Evolutionary conservation across 2,113 vertebrate species (phyloP).

Genomic region (Gila orcuttii): DNA sequence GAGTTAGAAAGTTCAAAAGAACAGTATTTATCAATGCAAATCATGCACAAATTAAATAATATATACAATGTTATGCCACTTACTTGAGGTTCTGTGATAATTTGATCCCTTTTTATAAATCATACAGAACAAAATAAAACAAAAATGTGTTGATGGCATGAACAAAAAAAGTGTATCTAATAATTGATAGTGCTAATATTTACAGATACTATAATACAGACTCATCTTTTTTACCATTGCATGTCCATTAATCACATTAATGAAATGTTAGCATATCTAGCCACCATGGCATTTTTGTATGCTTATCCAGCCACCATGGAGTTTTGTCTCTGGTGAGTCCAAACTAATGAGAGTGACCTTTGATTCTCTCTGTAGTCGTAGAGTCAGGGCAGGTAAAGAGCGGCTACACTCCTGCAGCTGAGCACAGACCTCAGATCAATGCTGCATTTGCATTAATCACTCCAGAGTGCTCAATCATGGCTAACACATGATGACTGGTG

Average conservation of each 20-base stretch:
- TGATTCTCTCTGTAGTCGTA: constrained; percentile 32
- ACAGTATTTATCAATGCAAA: too few relatives aligned
- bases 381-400: constrained; percentile 7
- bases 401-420: constrained; percentile 33
- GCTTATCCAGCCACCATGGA: constrained; percentile 25
- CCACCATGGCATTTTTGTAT: neutral
- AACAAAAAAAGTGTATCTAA: neutral
- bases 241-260: constrained; percentile 7
- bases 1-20: too few relatives aligned
- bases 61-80: neutral
- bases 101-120: neutral
- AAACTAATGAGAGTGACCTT: constrained; percentile 59
- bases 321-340: constrained; percentile 22
- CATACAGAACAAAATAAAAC: neutral
- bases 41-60: neutral
- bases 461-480: constrained; percentile 29
- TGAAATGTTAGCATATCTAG: neutral
- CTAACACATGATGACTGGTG: constrained; percentile 49
- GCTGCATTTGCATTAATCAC: constrained; percentile 57
- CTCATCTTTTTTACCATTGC: neutral
- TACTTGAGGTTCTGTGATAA: neutral
- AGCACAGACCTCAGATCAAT: constrained; percentile 22
- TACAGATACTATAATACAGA: neutral
- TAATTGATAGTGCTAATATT: neutral
- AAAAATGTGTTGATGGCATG: neutral